Conservation (phyloP, 2,113 vertebrate species). For the Nothocercus nigrocapillus region DNA sequence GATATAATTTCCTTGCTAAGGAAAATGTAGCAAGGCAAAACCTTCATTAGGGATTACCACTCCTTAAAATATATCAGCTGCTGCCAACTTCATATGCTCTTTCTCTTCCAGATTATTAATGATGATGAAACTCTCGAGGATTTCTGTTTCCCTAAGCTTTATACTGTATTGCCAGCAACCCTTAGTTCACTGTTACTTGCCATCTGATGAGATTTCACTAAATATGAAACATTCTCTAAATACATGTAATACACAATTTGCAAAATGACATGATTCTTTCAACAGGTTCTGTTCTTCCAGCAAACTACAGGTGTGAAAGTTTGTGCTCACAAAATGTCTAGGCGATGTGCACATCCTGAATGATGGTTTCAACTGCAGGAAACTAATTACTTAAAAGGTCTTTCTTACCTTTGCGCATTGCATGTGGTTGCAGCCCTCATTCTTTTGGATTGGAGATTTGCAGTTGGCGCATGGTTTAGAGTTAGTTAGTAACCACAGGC, state of each 20-base stretch:
- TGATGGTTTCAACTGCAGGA: not conserved
- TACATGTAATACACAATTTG: not conserved
- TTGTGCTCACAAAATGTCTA: not conserved
- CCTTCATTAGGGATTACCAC: not conserved
- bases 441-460: slow-evolving; percentile 99
- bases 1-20: too few species aligned
- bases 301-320: not conserved
- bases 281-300: not conserved
- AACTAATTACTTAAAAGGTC: not conserved
- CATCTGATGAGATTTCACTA: not conserved
- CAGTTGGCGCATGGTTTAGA: slow-evolving; percentile 97
- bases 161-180: not conserved
- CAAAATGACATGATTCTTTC: not conserved
- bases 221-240: not conserved
- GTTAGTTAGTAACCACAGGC: slow-evolving; percentile 96
- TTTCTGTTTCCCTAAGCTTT: not conserved
- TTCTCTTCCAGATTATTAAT: not conserved
- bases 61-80: not conserved
- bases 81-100: not conserved
- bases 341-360: not conserved
- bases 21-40: not conserved
- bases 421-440: slow-evolving; percentile 99
- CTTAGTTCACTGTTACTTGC: not conserved
- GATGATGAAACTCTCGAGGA: not conserved
- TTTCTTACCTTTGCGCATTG: slow-evolving; percentile 96